A percentile compares a stretch with the other conserved stretches of the same genome.
These are phyloP conservation scores for Caenorhabditis sp. DNA, from an alignment of 2,888 invertebrate genomes.

Conservation along the genomic window DNA sequence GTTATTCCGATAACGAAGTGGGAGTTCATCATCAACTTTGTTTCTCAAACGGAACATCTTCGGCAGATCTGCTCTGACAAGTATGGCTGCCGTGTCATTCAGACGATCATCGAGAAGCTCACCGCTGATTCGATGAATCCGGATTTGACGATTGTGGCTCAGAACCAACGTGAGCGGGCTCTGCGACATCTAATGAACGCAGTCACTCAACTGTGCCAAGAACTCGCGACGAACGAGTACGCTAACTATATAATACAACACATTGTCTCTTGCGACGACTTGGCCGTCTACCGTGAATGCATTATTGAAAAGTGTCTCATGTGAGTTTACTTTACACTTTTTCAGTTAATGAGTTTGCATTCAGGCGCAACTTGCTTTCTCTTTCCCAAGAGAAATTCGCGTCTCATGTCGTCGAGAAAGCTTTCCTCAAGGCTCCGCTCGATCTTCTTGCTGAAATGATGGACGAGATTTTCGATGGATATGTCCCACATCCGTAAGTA, in stretches of 20 bases:
- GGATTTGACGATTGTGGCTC: conserved; percentile 24
- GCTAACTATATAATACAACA: conserved; percentile 81
- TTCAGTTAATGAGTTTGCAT: not conserved
- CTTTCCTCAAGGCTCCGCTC: conserved; percentile 71
- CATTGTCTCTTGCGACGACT: conserved; percentile 66
- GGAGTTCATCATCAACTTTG: conserved; percentile 54
- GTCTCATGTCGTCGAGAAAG: conserved; percentile 80
- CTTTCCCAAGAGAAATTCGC: conserved; percentile 80
- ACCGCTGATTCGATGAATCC: conserved; percentile 43
- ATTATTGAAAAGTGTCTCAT: conserved; percentile 75
- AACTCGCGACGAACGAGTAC: conserved; percentile 76
- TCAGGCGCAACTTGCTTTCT: conserved; percentile 74
- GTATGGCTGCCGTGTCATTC: conserved; percentile 73
- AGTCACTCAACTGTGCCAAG: conserved; percentile 54
- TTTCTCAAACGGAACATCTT: conserved; percentile 39
- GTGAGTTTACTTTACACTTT: conserved; percentile 63
- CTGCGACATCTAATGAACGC: conserved; percentile 63
- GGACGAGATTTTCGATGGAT: conserved; percentile 78
- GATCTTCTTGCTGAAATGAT: conserved; percentile 72
- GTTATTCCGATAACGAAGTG: conserved; percentile 46
- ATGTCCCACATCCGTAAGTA: conserved; percentile 75
- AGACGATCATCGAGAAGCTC: conserved; percentile 71
- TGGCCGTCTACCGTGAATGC: conserved; percentile 67
- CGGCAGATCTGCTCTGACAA: conserved; percentile 67
- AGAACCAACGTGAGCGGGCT: conserved; percentile 29